These are phyloP conservation scores for Anthopleura sola DNA, from an alignment of 64 coral and sea anemone genomes.

Conservation along the genomic window DNA sequence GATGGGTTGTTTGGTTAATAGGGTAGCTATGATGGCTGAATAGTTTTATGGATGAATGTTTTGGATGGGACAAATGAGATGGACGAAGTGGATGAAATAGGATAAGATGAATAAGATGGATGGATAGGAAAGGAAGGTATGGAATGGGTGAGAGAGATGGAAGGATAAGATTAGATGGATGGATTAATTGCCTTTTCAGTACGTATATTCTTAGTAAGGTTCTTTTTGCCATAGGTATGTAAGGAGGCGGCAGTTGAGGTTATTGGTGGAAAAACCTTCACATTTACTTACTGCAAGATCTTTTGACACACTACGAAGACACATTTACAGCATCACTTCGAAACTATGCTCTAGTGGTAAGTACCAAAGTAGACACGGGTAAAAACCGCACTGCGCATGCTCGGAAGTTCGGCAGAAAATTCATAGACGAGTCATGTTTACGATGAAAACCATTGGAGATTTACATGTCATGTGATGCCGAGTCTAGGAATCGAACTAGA, in stretches of 20 bases:
- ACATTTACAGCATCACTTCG: conserved; percentile 6
- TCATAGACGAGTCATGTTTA: too few species aligned
- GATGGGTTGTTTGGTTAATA: too few species aligned
- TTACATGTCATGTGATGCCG: too few species aligned
- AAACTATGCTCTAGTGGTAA: conserved; percentile 28
- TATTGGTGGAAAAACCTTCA: conserved; percentile 29
- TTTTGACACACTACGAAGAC: conserved; percentile 5
- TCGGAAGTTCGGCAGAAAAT: too few species aligned
- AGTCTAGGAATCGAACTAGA: too few species aligned
- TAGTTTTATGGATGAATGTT: not conserved
- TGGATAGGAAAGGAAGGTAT: too few species aligned
- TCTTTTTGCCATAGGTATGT: not conserved
- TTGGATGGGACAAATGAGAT: not conserved
- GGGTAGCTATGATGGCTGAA: not conserved
- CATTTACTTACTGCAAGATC: conserved; percentile 13
- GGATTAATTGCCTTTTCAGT: not conserved
- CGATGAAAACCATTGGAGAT: too few species aligned
- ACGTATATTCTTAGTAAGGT: not conserved
- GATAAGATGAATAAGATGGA: not conserved
- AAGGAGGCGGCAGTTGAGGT: conserved; percentile 3
- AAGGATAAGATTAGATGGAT: not conserved
- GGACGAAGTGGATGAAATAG: not conserved
- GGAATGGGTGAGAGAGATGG: too few species aligned
- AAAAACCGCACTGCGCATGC: too few species aligned
- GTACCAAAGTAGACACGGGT: conserved; percentile 16